phyloP scores from a whole-genome alignment of 2,113 vertebrate genomes.

The Tychaedon coryphoeus region DNA sequence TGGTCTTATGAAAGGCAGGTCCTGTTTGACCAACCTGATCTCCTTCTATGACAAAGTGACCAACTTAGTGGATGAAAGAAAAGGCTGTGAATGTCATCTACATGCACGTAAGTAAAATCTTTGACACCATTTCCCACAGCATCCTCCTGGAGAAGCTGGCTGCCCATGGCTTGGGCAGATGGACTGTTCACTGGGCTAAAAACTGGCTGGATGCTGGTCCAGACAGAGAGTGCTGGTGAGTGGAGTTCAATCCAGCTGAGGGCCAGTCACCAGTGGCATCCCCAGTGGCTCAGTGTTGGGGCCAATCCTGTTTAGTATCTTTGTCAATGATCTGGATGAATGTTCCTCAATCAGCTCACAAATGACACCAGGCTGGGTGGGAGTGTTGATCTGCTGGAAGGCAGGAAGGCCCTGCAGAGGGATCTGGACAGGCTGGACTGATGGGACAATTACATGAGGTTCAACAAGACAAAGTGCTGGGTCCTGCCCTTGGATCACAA shows the following conservation, averaged over 20 bases:
- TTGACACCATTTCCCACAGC: not conserved
- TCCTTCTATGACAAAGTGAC: not conserved
- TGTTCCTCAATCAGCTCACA: not conserved
- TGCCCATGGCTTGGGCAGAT: rapidly evolving
- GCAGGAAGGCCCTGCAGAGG: not conserved
- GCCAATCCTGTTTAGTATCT: not conserved
- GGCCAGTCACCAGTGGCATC: rapidly evolving
- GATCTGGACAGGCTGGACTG: not conserved
- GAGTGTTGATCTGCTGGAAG: not conserved
- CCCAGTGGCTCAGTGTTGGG: not conserved
- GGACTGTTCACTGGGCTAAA: not conserved
- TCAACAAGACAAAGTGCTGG: not conserved
- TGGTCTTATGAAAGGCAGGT: not conserved
- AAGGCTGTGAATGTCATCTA: not conserved
- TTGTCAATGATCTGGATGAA: not conserved
- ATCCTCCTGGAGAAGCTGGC: not conserved
- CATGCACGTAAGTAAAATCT: not conserved
- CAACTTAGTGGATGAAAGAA: not conserved
- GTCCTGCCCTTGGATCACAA: not conserved
- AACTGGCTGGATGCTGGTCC: not conserved
- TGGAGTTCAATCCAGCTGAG: not conserved
- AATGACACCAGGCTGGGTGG: not conserved
- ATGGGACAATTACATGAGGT: rapidly evolving
- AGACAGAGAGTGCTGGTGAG: not conserved
- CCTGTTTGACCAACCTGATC: not conserved